Base-by-base conservation (phyloP, 2,888 invertebrate genomes). In the Athalia rosae region DNA sequence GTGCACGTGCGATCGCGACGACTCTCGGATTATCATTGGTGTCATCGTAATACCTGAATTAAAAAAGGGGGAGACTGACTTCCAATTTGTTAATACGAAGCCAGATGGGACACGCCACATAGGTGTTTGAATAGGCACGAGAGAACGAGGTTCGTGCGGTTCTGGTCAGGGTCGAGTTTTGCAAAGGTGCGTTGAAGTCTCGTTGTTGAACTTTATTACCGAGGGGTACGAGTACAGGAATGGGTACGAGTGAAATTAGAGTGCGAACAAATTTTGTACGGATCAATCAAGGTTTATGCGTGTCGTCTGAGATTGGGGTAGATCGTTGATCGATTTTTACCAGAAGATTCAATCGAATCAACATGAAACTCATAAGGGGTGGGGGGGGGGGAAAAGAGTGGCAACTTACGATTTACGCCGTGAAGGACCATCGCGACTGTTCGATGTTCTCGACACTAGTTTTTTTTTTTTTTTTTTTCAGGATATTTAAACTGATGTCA, bases 341-440 rank as follows among this genome's bases (percentile, higher is more conserved):
- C 28, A 0, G n/a, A 28, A 28, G 1, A 28, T 28, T 28, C 28
- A 1, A 28, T 41, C 41, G 11, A 71, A 56, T 56, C 13, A 67
- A 53, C n/a, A 7, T 4, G 4, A 53, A 11, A 53, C n/a, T n/a
- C 4, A 11, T 3, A 7, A 28, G 7, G 43, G 8, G 9, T 58
- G 58, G 50, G 50, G 28, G 7, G 43, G 8, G 9, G 58, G 58
- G 50, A 50, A 67, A 67, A 71, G 59, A 28, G 28, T 28, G 28
- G 28, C 28, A 80, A 89, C 89, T 89, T 89, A 89, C 89, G 89
- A 84, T 89, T 89, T 78, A 87, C 86, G 83, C 88, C 89, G 87
- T 89, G 89, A 77, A 89, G 87, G 79, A 89, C 89, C 89, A 89
- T 89, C 85, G 85, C 87, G 87, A 78, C 47, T 48, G 61, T 74